Percentiles rank a stretch among this genome's conserved stretches.
These are phyloP conservation scores for Lytechinus pictus DNA, from an alignment of 35 echinoderm and acorn worm species.

Conservation along the genomic window DNA sequence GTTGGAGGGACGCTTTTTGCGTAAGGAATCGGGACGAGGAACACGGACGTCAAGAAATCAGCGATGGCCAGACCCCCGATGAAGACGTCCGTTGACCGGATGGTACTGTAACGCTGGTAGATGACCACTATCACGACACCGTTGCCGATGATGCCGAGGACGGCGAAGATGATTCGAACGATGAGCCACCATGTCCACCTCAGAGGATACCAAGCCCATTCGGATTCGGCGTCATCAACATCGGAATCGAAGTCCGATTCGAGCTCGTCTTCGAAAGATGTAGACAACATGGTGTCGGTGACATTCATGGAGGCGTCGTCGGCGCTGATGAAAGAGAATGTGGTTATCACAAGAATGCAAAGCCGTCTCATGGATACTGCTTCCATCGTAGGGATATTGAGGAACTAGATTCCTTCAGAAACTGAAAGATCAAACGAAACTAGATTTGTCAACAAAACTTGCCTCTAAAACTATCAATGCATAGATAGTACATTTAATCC, in stretches of 20 bases:
- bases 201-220: conserved; percentile 31
- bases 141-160: not conserved
- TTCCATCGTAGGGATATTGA: not conserved
- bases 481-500: too few species aligned
- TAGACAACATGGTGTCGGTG: not conserved
- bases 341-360: not conserved
- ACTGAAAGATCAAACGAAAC: not conserved
- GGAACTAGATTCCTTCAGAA: not conserved
- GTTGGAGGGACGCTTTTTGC: not conserved
- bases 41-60: conserved; percentile 59
- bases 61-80: conserved; percentile 60
- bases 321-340: not conserved
- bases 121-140: conserved; percentile 25
- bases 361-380: not conserved
- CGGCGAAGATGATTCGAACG: not conserved
- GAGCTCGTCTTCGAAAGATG: not conserved
- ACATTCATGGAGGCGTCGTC: not conserved
- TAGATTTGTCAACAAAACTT: not conserved
- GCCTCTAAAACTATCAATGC: too few species aligned
- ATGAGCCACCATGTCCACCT: conserved; percentile 20
- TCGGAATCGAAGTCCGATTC: not conserved
- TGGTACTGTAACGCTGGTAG: conserved; percentile 4
- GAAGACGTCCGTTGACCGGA: conserved; percentile 28
- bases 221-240: not conserved
- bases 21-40: conserved; percentile 55